Evolutionary conservation across 2,888 invertebrate species (phyloP).

Genomic region (Erpobdella octoculata): DNA sequence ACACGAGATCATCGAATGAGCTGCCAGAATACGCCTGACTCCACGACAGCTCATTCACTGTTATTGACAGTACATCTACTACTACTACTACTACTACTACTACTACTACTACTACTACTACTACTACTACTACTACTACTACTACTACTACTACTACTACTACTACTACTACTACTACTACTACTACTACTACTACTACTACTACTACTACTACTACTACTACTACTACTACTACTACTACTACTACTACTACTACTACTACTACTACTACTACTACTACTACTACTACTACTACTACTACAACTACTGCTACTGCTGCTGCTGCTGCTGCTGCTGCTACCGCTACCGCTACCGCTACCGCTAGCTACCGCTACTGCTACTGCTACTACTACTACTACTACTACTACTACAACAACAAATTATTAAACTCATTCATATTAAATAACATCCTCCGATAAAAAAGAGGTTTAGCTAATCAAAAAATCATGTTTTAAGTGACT

Average conservation of each 20-base stretch:
- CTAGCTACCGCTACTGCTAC: conserved; percentile 1
- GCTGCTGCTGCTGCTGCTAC: background rate
- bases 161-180: conserved; percentile 35
- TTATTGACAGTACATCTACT: conserved; percentile 1
- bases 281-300: background rate
- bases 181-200: conserved; percentile 35
- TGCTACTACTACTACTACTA: background rate
- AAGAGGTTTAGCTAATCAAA: too few species aligned
- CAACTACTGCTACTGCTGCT: background rate
- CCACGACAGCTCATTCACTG: too few species aligned
- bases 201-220: conserved; percentile 37
- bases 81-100: conserved; percentile 28
- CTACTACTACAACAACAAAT: background rate
- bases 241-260: conserved; percentile 34
- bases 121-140: conserved; percentile 33
- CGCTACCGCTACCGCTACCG: conserved; percentile 3
- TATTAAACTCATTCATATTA: background rate
- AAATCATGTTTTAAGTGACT: too few species aligned
- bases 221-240: conserved; percentile 35
- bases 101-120: conserved; percentile 32
- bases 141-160: conserved; percentile 35
- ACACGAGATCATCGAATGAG: too few species aligned
- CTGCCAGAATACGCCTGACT: too few species aligned
- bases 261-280: conserved; percentile 33
- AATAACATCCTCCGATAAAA: too few species aligned